Evolutionary conservation across 2,797 vertebrate genomes (phyloP).

Genomic region (Semotilus atromaculatus): DNA sequence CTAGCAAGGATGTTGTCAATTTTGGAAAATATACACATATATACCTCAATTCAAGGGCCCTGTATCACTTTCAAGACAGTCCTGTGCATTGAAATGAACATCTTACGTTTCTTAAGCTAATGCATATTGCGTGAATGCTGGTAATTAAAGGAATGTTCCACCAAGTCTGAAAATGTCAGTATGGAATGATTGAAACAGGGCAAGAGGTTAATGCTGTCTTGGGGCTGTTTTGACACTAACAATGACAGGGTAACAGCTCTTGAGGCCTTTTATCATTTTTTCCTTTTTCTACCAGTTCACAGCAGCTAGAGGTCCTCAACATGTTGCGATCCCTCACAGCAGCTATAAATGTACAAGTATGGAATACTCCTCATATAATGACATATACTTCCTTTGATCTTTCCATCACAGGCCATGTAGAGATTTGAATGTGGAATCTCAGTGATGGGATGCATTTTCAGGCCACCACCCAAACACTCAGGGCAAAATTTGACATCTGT

Average conservation of each 20-base stretch:
- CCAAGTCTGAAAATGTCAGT: conserved; percentile 38
- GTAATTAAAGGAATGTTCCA: conserved; percentile 46
- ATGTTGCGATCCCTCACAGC: neutral
- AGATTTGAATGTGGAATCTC: conserved; percentile 22
- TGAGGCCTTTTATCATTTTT: conserved; percentile 33
- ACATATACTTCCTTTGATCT: conserved; percentile 11
- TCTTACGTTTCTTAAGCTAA: conserved; percentile 22
- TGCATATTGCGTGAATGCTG: conserved; percentile 22
- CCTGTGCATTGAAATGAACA: conserved; percentile 2
- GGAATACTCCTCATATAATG: conserved; percentile 5
- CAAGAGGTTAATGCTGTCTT: conserved; percentile 48
- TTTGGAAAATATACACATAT: conserved; percentile 47
- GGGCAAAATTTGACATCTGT: conserved; percentile 11
- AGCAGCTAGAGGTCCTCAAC: conserved; percentile 6
- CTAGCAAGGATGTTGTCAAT: conserved; percentile 35
- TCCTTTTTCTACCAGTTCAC: conserved; percentile 14
- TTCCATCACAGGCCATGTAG: conserved; percentile 5
- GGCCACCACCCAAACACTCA: neutral
- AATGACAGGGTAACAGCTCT: conserved; percentile 35
- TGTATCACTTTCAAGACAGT: conserved; percentile 32
- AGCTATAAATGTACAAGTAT: conserved; percentile 26
- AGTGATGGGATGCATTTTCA: conserved; percentile 19
- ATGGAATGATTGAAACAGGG: conserved; percentile 42
- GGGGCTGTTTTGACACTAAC: conserved; percentile 44
- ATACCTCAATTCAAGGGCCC: conserved; percentile 36